phyloP scores from a whole-genome alignment of 2,113 vertebrate species.

The Australoheros scitulus region DNA sequence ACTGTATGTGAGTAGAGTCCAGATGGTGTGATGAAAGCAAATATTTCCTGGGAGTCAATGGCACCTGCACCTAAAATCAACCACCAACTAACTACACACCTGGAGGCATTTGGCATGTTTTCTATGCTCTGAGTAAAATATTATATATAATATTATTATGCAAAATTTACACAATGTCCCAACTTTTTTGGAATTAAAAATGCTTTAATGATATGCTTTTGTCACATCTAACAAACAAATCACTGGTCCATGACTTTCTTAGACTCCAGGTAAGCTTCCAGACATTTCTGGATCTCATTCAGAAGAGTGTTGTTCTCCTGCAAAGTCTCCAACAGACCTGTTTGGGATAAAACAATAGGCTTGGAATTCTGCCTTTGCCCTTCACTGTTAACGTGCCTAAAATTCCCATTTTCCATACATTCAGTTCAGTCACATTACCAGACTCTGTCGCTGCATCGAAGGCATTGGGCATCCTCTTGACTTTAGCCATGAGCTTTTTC shows the following conservation, averaged over 20 bases:
- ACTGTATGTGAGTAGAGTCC: no score
- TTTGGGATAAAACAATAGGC: background rate
- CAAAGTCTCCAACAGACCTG: conserved; percentile 86
- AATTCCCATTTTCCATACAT: background rate
- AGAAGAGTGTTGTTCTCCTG: conserved; percentile 85
- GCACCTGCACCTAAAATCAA: no score
- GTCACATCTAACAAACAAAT: background rate
- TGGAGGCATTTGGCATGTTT: no score
- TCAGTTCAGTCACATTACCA: conserved; percentile 65
- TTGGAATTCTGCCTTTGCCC: background rate
- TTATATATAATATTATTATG: no score
- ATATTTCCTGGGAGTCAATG: no score
- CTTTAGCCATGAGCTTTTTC: conserved; percentile 86
- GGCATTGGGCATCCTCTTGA: conserved; percentile 81
- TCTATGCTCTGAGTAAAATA: no score
- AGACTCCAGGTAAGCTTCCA: conserved; percentile 88
- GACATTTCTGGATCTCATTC: conserved; percentile 88
- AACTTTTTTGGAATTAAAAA: no score
- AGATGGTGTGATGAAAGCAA: no score
- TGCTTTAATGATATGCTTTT: background rate
- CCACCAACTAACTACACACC: no score
- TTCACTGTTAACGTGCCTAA: background rate
- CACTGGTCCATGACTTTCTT: conserved; percentile 82
- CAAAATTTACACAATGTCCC: no score
- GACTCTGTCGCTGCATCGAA: conserved; percentile 81